Percentiles rank a stretch among this genome's conserved stretches.
phyloP scores from a whole-genome alignment of 2,888 invertebrate species.

The Epinotia demarniana region DNA sequence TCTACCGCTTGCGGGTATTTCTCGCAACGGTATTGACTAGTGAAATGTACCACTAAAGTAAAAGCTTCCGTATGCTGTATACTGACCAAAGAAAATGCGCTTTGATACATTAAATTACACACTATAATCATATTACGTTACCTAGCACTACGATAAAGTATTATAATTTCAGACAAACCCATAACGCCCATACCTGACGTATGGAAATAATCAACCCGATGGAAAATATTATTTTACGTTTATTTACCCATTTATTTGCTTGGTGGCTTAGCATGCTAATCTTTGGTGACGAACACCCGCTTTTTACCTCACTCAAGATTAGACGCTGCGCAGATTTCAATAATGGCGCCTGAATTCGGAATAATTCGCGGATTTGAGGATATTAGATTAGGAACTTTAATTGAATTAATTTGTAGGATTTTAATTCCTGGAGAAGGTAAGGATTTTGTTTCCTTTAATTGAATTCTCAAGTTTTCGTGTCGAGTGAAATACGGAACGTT shows the following conservation, averaged over 20 bases:
- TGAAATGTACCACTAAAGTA: too few species aligned
- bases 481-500: constrained; percentile 2
- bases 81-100: too few species aligned
- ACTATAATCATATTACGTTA: too few species aligned
- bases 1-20: too few species aligned
- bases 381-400: constrained; percentile 53
- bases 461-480: constrained; percentile 44
- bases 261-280: neutral
- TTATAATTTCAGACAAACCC: too few species aligned
- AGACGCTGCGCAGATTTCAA: constrained; percentile 50
- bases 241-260: neutral
- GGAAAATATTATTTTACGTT: neutral
- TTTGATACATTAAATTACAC: too few species aligned
- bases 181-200: too few species aligned
- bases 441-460: constrained; percentile 51
- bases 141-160: too few species aligned
- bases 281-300: neutral
- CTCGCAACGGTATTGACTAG: too few species aligned
- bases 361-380: constrained; percentile 51
- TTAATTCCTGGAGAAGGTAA: constrained; percentile 48
- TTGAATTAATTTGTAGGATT: constrained; percentile 52
- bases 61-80: too few species aligned
- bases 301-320: constrained; percentile 9
- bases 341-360: constrained; percentile 47
- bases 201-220: too few species aligned